Percentiles rank a stretch among this genome's conserved stretches.
phyloP scores from a whole-genome alignment of 2,888 invertebrate genomes.

The Drosophila subsilvestris region DNA sequence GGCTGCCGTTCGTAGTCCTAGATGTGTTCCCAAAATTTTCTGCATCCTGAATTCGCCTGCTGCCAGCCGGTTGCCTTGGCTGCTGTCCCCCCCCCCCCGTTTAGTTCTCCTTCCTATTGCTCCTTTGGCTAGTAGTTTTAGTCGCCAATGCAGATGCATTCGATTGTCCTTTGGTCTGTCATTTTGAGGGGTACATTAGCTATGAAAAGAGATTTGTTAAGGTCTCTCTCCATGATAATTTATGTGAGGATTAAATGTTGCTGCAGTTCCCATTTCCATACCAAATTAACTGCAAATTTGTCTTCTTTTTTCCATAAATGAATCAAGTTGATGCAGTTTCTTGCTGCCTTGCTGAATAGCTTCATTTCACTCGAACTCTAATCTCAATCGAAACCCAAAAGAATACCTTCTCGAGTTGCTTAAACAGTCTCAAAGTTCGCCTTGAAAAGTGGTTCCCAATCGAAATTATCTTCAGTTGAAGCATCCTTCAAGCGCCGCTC shows the following conservation, averaged over 20 bases:
- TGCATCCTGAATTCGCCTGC: conserved; percentile 22
- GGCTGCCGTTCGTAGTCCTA: conserved; percentile 46
- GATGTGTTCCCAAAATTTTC: conserved; percentile 35
- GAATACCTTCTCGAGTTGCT: neutral
- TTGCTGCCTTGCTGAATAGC: neutral
- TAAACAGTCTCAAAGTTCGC: no score
- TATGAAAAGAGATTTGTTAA: neutral
- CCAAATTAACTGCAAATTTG: no score
- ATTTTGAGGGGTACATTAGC: neutral
- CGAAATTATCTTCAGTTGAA: conserved; percentile 13
- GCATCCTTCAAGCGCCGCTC: neutral
- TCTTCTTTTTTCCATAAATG: no score
- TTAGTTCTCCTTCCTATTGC: conserved; percentile 1
- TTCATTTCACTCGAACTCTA: neutral
- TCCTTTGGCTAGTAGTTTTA: conserved; percentile 5
- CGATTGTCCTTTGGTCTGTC: conserved; percentile 17
- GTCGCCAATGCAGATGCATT: conserved; percentile 22
- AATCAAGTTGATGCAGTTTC: neutral
- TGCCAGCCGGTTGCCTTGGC: neutral
- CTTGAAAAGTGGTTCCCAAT: neutral
- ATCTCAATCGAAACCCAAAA: neutral
- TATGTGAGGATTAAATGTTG: no score
- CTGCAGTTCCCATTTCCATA: no score
- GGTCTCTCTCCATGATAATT: no score
- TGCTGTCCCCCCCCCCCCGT: conserved; percentile 2